phyloP scores from a whole-genome alignment of 2,113 vertebrate genomes.

The Dicerorhinus sumatrensis region DNA sequence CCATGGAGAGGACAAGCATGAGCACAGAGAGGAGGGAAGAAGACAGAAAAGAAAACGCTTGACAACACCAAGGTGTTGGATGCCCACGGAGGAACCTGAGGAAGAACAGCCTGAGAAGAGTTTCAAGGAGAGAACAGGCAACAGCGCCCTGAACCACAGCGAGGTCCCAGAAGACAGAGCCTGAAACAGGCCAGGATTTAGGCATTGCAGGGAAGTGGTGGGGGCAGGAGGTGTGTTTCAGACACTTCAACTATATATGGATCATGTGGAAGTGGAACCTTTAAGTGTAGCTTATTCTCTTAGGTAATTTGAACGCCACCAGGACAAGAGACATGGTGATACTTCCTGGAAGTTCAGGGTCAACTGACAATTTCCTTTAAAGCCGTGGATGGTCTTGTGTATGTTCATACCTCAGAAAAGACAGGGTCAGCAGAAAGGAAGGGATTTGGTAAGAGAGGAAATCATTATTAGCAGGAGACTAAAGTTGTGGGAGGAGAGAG shows the following conservation, averaged over 20 bases:
- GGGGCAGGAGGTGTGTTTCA: not conserved
- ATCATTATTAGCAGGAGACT: not conserved
- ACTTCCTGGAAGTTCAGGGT: not conserved
- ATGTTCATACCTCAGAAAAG: not conserved
- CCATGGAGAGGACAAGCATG: not conserved
- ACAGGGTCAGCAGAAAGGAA: not conserved
- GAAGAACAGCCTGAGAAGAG: not conserved
- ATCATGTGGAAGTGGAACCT: not conserved
- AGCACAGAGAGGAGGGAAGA: not conserved
- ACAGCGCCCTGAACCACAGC: not conserved
- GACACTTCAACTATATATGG: too few relatives aligned
- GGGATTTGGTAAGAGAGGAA: not conserved
- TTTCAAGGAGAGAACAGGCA: not conserved
- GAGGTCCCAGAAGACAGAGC: not conserved
- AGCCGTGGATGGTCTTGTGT: not conserved
- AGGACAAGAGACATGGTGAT: not conserved
- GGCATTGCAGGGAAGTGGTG: not conserved
- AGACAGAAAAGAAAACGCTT: not conserved
- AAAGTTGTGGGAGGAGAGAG: not conserved
- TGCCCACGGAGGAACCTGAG: not conserved
- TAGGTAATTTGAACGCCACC: not conserved
- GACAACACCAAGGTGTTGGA: not conserved
- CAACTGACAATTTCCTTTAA: not conserved
- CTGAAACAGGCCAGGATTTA: fast-evolving
- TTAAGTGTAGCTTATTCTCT: not conserved